Evolutionary conservation across 2,797 vertebrate species (phyloP), one percentile per base, ranked within the genome.

Genomic region (Trematomus bernacchii): DNA sequence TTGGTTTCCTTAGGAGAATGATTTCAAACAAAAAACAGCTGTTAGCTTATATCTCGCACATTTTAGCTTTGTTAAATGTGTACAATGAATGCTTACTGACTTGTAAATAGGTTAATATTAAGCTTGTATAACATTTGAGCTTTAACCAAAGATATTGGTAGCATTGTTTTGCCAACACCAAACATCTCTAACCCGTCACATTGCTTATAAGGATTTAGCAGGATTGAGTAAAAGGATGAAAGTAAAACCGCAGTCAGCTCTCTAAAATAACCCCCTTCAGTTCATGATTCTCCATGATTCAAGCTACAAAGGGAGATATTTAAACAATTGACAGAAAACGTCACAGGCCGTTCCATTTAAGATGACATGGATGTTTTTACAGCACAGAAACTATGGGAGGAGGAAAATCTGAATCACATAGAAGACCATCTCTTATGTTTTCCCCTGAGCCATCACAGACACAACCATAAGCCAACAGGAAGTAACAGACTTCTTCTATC

Each of bases 401-500:
- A 76, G 50, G 30, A 76, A 77, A 87, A 74, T 77, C 50, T 57
- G 52, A 84, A 87, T 79, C 57, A 71, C 47, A 53, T 4, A 43
- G 50, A 21, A 43, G 50, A 21, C 69, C 62, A 65, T 85, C 15
- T 54, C 51, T 62, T 62, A 21, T 75, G 58, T 71, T 73, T 72
- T 73, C 65, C 70, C 70, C n/a, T 73, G 84, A 90, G 85, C 85
- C 53, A 40, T 27, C n/a, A 55, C 85, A 90, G 83, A 88, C 76
- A 77, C 63, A 72, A 82, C 68, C 67, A 73, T 74, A 83, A 83
- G 44, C 73, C 84, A 81, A 89, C 85, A 92, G 93, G 92, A 94
- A 93, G 82, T 86, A 88, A 86, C 79, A 85, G 85, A 74, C 80
- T 60, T 71, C 87, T 89, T 93, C 87, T 90, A 93, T 92, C 85